A percentile compares a stretch with the other conserved stretches of the same genome.
Evolutionary conservation across 2,113 vertebrate species (phyloP).

Genomic region (Abramis brama): DNA sequence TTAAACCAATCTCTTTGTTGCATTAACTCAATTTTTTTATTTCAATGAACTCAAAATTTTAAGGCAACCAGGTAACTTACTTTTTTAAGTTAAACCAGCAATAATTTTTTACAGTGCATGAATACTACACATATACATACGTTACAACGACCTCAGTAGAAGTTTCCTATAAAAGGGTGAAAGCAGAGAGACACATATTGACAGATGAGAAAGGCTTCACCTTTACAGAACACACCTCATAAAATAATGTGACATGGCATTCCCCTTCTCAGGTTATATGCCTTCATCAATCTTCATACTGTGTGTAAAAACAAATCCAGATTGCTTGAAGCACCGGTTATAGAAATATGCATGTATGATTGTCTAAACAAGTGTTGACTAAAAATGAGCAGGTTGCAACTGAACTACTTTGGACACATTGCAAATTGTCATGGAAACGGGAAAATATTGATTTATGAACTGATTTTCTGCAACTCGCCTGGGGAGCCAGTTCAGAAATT

Average conservation of each 20-base stretch:
- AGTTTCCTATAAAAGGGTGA: background rate
- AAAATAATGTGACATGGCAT: background rate
- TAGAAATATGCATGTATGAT: slow-evolving; percentile 22
- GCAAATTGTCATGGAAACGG: background rate
- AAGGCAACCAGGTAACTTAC: too few species aligned
- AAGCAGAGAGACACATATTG: background rate
- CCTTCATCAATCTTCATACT: background rate
- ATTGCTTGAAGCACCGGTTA: slow-evolving; percentile 17
- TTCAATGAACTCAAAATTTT: too few species aligned
- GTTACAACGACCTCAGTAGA: background rate
- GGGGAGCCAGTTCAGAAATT: background rate
- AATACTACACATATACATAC: background rate
- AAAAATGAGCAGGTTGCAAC: slow-evolving; percentile 10
- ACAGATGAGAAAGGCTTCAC: background rate
- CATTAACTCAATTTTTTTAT: too few species aligned
- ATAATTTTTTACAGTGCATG: too few species aligned
- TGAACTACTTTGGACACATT: background rate
- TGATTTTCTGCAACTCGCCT: background rate
- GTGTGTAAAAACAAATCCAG: slow-evolving; percentile 27
- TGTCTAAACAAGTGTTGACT: slow-evolving; percentile 7
- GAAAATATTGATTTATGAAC: background rate
- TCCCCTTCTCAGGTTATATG: background rate
- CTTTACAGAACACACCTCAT: slow-evolving; percentile 3
- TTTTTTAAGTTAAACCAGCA: too few species aligned
- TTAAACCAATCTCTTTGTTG: too few species aligned